Conservation (phyloP, 2,888 invertebrate genomes). For the Trissonchulus latispiculum region DNA sequence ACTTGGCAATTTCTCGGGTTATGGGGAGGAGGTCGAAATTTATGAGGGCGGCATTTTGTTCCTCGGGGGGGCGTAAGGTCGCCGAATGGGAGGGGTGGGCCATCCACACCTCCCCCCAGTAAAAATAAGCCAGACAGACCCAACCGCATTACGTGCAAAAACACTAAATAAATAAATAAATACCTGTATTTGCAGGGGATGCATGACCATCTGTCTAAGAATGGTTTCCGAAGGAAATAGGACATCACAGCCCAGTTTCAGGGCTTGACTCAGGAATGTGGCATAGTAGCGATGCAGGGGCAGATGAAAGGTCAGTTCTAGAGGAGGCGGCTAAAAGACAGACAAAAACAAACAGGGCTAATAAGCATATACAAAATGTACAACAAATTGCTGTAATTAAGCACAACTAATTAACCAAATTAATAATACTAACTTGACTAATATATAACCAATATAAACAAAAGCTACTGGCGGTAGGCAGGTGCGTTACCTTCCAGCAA, state of each 20-base stretch:
- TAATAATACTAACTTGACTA: background rate
- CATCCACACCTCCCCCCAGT: too few species aligned
- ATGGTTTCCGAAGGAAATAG: conserved; percentile 24
- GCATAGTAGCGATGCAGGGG: conserved; percentile 89
- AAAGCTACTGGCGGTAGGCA: too few species aligned
- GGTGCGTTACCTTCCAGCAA: conserved; percentile 13
- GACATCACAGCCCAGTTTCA: conserved; percentile 49
- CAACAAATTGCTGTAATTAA: background rate
- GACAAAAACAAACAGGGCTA: background rate
- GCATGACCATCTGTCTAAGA: conserved; percentile 71
- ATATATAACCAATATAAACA: too few species aligned
- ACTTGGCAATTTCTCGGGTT: too few species aligned
- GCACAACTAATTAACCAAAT: background rate
- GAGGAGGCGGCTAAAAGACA: conserved; percentile 29
- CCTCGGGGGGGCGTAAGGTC: too few species aligned
- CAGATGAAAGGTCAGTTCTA: conserved; percentile 85
- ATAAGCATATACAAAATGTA: background rate
- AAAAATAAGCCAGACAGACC: too few species aligned
- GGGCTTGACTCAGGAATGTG: conserved; percentile 72
- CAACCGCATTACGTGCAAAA: too few species aligned
- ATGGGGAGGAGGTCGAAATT: too few species aligned
- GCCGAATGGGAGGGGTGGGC: too few species aligned
- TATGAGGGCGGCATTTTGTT: too few species aligned
- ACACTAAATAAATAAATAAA: conserved; percentile 42
- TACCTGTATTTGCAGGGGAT: conserved; percentile 84